Conservation (phyloP, 2,113 vertebrate genomes). For the Conger conger region DNA sequence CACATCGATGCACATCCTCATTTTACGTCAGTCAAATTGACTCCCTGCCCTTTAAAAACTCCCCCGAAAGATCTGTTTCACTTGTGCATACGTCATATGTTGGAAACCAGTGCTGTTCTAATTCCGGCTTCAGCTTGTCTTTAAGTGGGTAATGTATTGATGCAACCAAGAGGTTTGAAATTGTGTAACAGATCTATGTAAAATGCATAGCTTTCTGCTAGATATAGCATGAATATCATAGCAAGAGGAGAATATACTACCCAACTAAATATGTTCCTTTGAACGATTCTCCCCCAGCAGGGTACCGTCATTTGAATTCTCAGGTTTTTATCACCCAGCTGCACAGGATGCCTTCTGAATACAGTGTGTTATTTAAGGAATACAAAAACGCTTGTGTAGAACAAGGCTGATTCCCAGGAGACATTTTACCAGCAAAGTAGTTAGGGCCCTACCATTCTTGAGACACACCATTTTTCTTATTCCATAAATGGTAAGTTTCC, state of each 20-base stretch:
- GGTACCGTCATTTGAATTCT: conserved; percentile 4
- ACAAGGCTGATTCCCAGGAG: conserved; percentile 1
- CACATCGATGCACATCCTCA: too few relatives aligned
- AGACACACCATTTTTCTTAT: not conserved
- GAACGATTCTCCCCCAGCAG: not conserved
- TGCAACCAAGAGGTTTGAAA: too few relatives aligned
- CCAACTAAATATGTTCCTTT: not conserved
- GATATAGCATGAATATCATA: not conserved
- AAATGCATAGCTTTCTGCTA: not conserved
- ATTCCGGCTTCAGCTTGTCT: too few relatives aligned
- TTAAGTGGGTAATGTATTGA: not conserved
- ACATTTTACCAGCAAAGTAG: conserved; percentile 2
- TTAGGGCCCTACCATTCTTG: not conserved
- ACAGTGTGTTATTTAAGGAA: conserved; percentile 9
- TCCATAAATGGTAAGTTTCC: conserved; percentile 12
- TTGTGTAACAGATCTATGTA: not conserved
- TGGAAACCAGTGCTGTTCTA: too few relatives aligned
- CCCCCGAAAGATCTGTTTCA: too few relatives aligned
- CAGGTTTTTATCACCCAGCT: not conserved
- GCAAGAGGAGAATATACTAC: not conserved
- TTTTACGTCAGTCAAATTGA: too few relatives aligned
- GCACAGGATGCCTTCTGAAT: not conserved
- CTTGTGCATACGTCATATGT: too few relatives aligned
- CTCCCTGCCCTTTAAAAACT: too few relatives aligned
- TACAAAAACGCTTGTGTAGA: not conserved